These are phyloP conservation scores for Acanthurus tractus DNA, from an alignment of 2,797 vertebrate genomes.

Conservation along the genomic window DNA sequence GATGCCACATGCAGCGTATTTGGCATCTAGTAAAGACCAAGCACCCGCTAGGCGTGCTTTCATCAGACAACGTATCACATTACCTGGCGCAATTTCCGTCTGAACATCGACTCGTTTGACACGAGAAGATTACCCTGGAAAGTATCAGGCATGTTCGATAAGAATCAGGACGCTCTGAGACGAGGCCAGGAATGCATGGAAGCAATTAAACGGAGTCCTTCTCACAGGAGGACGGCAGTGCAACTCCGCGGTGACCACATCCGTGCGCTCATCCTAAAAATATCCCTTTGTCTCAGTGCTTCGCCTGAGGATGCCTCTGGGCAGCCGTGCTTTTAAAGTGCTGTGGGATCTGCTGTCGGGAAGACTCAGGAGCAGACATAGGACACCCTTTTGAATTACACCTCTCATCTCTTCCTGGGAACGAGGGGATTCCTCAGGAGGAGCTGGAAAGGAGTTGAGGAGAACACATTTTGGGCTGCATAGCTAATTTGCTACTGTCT, in stretches of 20 bases:
- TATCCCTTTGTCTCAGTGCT: slow-evolving; percentile 16
- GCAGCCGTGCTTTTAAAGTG: background rate
- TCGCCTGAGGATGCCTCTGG: slow-evolving; percentile 3
- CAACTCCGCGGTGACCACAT: slow-evolving; percentile 15
- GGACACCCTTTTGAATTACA: slow-evolving; percentile 1
- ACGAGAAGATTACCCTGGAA: background rate
- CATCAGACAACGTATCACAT: slow-evolving; percentile 26
- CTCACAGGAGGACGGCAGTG: slow-evolving; percentile 1
- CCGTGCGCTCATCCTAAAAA: slow-evolving; percentile 23
- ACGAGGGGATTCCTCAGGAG: background rate
- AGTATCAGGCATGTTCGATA: slow-evolving; percentile 33
- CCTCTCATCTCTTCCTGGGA: slow-evolving; percentile 10
- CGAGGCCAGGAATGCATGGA: slow-evolving; percentile 29
- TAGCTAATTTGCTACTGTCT: background rate
- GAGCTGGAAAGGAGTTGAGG: background rate
- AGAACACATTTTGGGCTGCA: background rate
- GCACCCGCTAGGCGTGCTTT: background rate
- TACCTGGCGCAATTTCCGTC: slow-evolving; percentile 4
- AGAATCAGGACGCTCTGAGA: slow-evolving; percentile 31
- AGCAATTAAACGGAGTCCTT: slow-evolving; percentile 23
- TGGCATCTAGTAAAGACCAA: no score
- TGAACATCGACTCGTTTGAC: background rate
- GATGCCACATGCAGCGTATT: background rate
- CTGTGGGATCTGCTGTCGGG: background rate
- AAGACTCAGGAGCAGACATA: background rate